These are phyloP conservation scores for Actias luna DNA, from an alignment of 2,888 invertebrate genomes.

Conservation along the genomic window DNA sequence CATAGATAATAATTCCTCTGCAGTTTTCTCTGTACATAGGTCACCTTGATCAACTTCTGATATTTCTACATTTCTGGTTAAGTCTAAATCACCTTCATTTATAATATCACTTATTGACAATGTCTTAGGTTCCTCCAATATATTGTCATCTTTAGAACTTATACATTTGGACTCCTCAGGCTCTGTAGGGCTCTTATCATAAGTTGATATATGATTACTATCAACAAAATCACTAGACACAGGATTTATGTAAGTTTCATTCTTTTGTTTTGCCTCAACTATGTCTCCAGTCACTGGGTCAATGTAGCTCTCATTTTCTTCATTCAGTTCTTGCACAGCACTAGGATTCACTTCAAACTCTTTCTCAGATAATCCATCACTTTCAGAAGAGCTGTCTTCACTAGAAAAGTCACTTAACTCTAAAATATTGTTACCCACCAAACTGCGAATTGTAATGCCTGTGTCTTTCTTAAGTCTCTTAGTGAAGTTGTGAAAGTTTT, in stretches of 20 bases:
- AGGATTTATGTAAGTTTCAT: conserved; percentile 17
- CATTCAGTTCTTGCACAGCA: conserved; percentile 71
- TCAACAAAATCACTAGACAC: conserved; percentile 4
- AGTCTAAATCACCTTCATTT: conserved; percentile 71
- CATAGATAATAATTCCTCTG: conserved; percentile 66
- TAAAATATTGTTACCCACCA: conserved; percentile 74
- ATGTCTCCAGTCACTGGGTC: conserved; percentile 78
- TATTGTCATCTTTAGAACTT: conserved; percentile 21
- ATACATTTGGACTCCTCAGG: conserved; percentile 18
- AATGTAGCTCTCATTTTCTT: conserved; percentile 75
- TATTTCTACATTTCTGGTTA: conserved; percentile 75
- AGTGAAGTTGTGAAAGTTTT: conserved; percentile 75
- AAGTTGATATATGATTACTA: conserved; percentile 9
- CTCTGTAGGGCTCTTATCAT: conserved; percentile 27
- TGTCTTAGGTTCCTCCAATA: conserved; percentile 59
- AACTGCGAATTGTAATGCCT: conserved; percentile 73
- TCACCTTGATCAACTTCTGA: conserved; percentile 73
- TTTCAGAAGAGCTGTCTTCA: conserved; percentile 68
- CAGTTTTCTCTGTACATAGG: conserved; percentile 66
- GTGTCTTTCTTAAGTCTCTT: conserved; percentile 79
- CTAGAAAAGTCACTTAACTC: conserved; percentile 76
- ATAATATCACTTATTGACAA: conserved; percentile 77
- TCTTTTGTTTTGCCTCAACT: conserved; percentile 50
- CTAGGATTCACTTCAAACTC: conserved; percentile 75
- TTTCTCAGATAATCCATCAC: conserved; percentile 76